Conservation (phyloP, 2,888 invertebrate genomes). For the Hermaeophaga mercurialis region DNA sequence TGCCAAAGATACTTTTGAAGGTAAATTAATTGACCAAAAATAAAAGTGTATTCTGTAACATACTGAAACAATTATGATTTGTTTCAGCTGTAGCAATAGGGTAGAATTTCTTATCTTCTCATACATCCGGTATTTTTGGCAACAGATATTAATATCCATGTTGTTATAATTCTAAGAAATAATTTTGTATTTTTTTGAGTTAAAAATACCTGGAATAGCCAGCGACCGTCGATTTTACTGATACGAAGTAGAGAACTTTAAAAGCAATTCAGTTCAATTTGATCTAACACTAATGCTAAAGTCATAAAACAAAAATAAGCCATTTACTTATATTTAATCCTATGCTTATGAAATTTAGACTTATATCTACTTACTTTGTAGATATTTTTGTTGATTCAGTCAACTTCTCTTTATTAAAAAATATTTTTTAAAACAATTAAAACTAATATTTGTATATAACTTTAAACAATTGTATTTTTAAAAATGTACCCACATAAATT, state of each 20-base stretch:
- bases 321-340: conserved; percentile 5
- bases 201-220: conserved; percentile 7
- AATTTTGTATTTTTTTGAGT: not conserved
- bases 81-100: not conserved
- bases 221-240: not conserved
- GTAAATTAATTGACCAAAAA: not conserved
- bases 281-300: conserved; percentile 8
- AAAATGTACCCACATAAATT: not conserved
- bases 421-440: conserved; percentile 13
- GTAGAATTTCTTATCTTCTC: not conserved
- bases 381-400: conserved; percentile 1
- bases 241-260: not conserved
- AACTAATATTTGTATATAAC: conserved; percentile 11
- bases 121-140: conserved; percentile 20
- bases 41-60: not conserved
- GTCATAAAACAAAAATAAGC: conserved; percentile 17
- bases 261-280: not conserved
- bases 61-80: not conserved
- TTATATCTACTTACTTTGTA: conserved; percentile 16
- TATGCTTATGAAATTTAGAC: conserved; percentile 7
- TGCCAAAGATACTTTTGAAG: conserved; percentile 9
- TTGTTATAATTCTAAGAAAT: conserved; percentile 16
- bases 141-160: not conserved
- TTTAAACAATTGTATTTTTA: conserved; percentile 3
- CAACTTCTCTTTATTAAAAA: conserved; percentile 8